A percentile compares a stretch with the other conserved stretches of the same genome.
Evolutionary conservation across 2,113 vertebrate species (phyloP).

Genomic region (Cephalopholis sonnerati): DNA sequence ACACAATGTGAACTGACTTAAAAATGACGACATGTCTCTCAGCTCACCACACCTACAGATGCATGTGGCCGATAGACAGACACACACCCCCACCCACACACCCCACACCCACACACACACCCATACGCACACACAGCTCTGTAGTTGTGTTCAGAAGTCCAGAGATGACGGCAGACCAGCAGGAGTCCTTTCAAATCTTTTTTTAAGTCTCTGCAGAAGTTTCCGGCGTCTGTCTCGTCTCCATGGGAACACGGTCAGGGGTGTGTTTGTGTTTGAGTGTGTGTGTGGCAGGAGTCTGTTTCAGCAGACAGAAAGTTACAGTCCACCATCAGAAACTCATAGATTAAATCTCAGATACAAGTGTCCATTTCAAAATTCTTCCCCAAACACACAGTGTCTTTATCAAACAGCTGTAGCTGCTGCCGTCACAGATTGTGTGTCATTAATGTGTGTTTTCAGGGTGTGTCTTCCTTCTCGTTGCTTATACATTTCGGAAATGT

Average conservation of each 20-base stretch:
- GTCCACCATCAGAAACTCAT: neutral
- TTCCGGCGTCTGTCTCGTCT: conserved; percentile 52
- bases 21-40: neutral
- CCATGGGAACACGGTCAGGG: conserved; percentile 12
- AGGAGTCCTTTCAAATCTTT: conserved; percentile 38
- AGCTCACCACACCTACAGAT: neutral
- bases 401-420: too few relatives aligned
- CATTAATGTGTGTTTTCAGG: too few relatives aligned
- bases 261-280: neutral
- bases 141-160: conserved; percentile 3
- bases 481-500: too few relatives aligned
- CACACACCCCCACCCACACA: neutral
- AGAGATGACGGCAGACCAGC: conserved; percentile 21
- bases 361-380: neutral
- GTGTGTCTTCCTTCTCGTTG: too few relatives aligned
- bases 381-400: too few relatives aligned
- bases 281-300: neutral
- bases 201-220: conserved; percentile 44
- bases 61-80: neutral
- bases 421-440: too few relatives aligned
- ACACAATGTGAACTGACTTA: neutral
- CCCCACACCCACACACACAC: conserved; percentile 5
- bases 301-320: neutral
- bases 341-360: too few relatives aligned
- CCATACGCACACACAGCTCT: conserved; percentile 10